Evolutionary conservation across 2,888 invertebrate genomes (phyloP), one percentile per base, ranked within the genome.

Genomic region (Cerceris rybyensis): DNA sequence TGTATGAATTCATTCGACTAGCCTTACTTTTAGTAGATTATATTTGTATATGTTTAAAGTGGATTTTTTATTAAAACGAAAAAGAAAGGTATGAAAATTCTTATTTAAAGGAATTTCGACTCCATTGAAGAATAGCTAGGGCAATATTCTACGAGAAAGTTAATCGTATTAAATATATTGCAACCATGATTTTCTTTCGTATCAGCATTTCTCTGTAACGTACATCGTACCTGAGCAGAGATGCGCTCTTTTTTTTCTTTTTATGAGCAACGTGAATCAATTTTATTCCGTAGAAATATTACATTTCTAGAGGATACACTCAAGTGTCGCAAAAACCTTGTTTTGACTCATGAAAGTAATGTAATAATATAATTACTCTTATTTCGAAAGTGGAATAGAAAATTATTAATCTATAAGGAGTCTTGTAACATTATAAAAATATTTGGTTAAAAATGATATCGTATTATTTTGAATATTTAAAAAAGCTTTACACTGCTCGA

Each of bases 341-440:
- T 70, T 78, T 80, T 68, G 70, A 78, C 73, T 77, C 69, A 71
- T 71, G 79, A 80, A 78, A 78, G 79, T 79, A 75, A 75, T 75
- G 75, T 70, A 54, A 71, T 60, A 46, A 64, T 28, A 54, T 16
- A 67, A 63, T 80, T 70, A 75, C 65, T n/a, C 52, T 78, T 69
- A 16, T 71, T 65, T 69, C 60, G 11, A 46, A n/a, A 39, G 49
- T 43, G 28, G 16, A 70, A 49, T 70, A 49, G 49, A 11, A 67
- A 42, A 14, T 66, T 66, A 60, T 59, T 71, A 61, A 46, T 8
- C 17, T 41, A 65, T 39, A 68, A 49, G 42, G 42, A 66, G 52
- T 7, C 63, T 43, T n/a, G 69, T 69, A 54, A 17, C 43, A 63
- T 69, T 78, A 61, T 65, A 63, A 63, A 70, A 57, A 65, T 71